phyloP scores from a whole-genome alignment of 2,888 invertebrate species.

The Agriotes lineatus region DNA sequence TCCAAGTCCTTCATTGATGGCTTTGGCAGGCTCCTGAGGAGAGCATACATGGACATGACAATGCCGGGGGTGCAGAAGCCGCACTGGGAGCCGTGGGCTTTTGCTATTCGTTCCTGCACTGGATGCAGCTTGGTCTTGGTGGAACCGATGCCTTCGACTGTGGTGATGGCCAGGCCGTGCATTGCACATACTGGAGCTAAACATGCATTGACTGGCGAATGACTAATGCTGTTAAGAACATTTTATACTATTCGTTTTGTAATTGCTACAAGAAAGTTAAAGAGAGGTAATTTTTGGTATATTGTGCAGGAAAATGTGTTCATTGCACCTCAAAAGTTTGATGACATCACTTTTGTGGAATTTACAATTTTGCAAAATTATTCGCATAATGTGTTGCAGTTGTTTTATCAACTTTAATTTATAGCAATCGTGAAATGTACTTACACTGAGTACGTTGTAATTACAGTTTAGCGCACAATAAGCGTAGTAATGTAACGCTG shows the following conservation, averaged over 20 bases:
- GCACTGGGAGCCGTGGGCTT: conserved; percentile 94
- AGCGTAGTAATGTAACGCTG: too few species aligned
- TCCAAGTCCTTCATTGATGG: conserved; percentile 84
- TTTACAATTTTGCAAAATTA: too few species aligned
- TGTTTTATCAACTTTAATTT: too few species aligned
- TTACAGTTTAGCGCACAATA: too few species aligned
- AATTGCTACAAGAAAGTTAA: too few species aligned
- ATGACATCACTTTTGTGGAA: too few species aligned
- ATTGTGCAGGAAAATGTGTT: too few species aligned
- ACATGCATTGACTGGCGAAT: conserved; percentile 90
- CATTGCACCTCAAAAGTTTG: too few species aligned
- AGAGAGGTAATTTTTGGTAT: too few species aligned
- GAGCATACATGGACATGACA: conserved; percentile 96
- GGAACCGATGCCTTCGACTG: conserved; percentile 93
- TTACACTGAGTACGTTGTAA: too few species aligned
- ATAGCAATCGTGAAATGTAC: too few species aligned
- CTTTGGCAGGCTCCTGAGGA: conserved; percentile 79
- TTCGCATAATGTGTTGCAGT: too few species aligned
- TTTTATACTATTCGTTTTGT: conserved; percentile 51
- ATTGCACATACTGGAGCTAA: conserved; percentile 87
- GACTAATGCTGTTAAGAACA: conserved; percentile 68
- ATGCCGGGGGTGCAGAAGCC: conserved; percentile 90
- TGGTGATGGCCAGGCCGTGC: conserved; percentile 91
- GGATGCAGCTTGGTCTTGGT: conserved; percentile 84
- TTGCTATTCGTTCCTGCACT: conserved; percentile 88